Evolutionary conservation across 2,113 vertebrate genomes (phyloP).

Genomic region (Proteles cristata): DNA sequence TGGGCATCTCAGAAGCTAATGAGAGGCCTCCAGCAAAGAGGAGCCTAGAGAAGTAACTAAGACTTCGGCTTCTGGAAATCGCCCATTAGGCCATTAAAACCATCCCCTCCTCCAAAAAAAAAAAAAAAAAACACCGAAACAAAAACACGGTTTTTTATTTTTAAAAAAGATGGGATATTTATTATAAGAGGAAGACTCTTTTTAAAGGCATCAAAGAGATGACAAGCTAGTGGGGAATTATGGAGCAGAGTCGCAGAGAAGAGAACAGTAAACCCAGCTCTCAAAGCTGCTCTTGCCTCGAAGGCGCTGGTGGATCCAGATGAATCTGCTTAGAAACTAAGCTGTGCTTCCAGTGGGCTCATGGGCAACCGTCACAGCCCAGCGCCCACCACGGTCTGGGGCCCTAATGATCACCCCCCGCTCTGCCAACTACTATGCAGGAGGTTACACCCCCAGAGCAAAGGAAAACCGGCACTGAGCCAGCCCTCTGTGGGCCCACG

Average conservation of each 20-base stretch:
- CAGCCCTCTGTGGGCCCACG: accelerated
- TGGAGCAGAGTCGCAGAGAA: background rate
- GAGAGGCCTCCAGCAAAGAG: background rate
- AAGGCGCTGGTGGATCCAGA: background rate
- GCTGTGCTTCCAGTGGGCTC: background rate
- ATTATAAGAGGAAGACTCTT: background rate
- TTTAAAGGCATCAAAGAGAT: slow-evolving; percentile 24
- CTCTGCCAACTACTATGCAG: background rate
- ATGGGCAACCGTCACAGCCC: background rate
- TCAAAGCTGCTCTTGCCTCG: background rate
- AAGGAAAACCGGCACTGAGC: background rate
- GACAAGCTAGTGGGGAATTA: background rate
- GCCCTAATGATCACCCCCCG: background rate
- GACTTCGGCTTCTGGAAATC: background rate
- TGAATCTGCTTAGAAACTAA: background rate
- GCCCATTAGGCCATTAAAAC: background rate
- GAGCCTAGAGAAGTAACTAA: background rate
- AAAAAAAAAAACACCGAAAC: background rate
- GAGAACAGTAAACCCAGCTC: background rate
- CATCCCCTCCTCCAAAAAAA: background rate
- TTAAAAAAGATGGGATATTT: background rate
- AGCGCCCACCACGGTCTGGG: background rate
- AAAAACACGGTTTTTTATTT: background rate
- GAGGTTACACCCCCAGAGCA: background rate
- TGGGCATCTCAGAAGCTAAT: background rate